phyloP scores from a whole-genome alignment of 2,797 vertebrate genomes.

The Brachyalestes nurse region DNA sequence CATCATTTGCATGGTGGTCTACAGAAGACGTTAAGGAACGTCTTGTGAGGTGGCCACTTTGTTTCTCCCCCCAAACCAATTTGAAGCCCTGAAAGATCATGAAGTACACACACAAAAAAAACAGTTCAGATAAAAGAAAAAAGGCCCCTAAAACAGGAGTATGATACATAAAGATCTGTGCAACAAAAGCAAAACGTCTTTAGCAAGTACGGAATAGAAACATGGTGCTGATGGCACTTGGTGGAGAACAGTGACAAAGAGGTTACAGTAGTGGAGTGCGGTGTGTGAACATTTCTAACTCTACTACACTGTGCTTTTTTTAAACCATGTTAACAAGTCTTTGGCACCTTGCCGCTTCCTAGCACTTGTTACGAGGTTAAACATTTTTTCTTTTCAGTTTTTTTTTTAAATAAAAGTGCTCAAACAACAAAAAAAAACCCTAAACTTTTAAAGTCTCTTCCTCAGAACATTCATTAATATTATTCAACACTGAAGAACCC shows the following conservation, averaged over 20 bases:
- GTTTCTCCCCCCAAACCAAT: not conserved
- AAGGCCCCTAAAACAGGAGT: constrained; percentile 52
- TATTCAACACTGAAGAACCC: constrained; percentile 11
- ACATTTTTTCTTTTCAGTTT: constrained; percentile 67
- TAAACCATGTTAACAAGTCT: constrained; percentile 53
- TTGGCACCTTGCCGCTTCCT: constrained; percentile 51
- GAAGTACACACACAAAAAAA: constrained; percentile 43
- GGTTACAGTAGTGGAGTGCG: constrained; percentile 51
- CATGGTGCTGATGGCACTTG: constrained; percentile 61
- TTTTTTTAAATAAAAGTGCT: constrained; percentile 51
- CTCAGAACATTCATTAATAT: constrained; percentile 5
- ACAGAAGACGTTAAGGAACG: not conserved
- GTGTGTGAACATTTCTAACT: constrained; percentile 42
- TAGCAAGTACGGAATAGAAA: constrained; percentile 55
- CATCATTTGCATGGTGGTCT: not conserved
- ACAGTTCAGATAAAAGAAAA: constrained; percentile 44
- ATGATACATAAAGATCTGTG: constrained; percentile 64
- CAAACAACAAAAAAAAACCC: constrained; percentile 39
- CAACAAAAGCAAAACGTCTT: constrained; percentile 69
- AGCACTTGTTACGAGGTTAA: constrained; percentile 38
- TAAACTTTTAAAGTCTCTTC: constrained; percentile 1
- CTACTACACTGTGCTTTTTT: constrained; percentile 58
- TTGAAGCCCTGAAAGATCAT: not conserved
- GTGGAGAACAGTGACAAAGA: constrained; percentile 52
- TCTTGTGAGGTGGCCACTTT: constrained; percentile 11